Percentiles rank a stretch among this genome's conserved stretches.
phyloP scores from a whole-genome alignment of 2,888 invertebrate species.

The Nesidiocoris tenuis region DNA sequence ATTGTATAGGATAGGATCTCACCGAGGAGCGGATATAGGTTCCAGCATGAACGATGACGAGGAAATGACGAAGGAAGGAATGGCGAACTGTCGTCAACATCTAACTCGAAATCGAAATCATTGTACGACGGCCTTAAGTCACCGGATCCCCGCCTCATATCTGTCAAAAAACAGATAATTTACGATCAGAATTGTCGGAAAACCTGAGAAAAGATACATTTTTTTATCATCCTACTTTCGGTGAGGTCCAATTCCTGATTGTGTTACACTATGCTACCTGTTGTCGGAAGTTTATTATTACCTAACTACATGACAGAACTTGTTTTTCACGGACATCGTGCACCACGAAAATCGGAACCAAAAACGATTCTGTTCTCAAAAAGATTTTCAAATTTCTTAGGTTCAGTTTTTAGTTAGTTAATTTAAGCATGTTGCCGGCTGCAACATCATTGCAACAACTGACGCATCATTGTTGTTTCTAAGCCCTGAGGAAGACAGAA shows the following conservation, averaged over 20 bases:
- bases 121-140: conserved; percentile 30
- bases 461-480: no score
- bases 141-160: conserved; percentile 40
- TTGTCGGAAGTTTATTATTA: no score
- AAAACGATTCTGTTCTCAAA: no score
- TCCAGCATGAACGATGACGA: conserved; percentile 36
- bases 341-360: no score
- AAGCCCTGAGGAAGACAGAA: no score
- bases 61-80: conserved; percentile 41
- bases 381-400: no score
- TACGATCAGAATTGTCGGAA: conserved; percentile 16
- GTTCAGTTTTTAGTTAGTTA: no score
- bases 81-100: conserved; percentile 35
- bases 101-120: conserved; percentile 41
- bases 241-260: not conserved
- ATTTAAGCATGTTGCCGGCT: no score
- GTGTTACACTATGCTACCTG: no score
- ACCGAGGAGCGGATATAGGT: conserved; percentile 36
- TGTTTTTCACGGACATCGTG: no score
- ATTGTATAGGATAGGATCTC: conserved; percentile 20
- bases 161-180: conserved; percentile 32
- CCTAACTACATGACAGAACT: no score
- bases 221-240: not conserved
- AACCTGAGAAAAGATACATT: not conserved
- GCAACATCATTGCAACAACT: no score